These are phyloP conservation scores for Cecropterus lyciades DNA, from an alignment of 1,140 invertebrate species.

Conservation along the genomic window DNA sequence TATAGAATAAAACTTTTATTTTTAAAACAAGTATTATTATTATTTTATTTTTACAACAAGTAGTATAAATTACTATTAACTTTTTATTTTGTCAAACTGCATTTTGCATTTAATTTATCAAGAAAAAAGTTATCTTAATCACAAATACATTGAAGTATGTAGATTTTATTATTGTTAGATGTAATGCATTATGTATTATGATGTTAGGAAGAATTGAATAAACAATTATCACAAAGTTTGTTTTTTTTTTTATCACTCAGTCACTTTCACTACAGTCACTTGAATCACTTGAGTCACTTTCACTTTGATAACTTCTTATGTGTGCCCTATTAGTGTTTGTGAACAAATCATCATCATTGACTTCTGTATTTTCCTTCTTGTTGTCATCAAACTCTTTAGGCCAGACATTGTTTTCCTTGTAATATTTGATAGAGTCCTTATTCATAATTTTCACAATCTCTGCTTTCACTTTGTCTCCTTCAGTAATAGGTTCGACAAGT, in stretches of 20 bases:
- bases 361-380: constrained; percentile 50
- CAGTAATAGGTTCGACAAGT: constrained; percentile 93
- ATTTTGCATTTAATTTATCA: too few species aligned
- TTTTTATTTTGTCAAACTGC: too few species aligned
- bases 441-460: constrained; percentile 94
- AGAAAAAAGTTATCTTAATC: too few species aligned
- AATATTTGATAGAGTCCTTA: constrained; percentile 92
- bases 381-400: constrained; percentile 85
- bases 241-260: constrained; percentile 36
- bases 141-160: too few species aligned
- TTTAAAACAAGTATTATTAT: too few species aligned
- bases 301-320: constrained; percentile 57
- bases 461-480: constrained; percentile 95
- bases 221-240: neutral
- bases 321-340: constrained; percentile 84
- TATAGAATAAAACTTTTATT: too few species aligned
- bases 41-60: too few species aligned
- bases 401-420: constrained; percentile 91
- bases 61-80: too few species aligned
- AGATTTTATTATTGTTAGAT: too few species aligned
- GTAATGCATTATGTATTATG: too few species aligned
- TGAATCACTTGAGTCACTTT: constrained; percentile 55
- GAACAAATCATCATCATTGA: constrained; percentile 82
- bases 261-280: constrained; percentile 43
- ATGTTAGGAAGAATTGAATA: neutral